Percentiles rank a stretch among this genome's conserved stretches.
Conservation (phyloP, 23 tunicate genomes). For the Phallusia fumigata region DNA sequence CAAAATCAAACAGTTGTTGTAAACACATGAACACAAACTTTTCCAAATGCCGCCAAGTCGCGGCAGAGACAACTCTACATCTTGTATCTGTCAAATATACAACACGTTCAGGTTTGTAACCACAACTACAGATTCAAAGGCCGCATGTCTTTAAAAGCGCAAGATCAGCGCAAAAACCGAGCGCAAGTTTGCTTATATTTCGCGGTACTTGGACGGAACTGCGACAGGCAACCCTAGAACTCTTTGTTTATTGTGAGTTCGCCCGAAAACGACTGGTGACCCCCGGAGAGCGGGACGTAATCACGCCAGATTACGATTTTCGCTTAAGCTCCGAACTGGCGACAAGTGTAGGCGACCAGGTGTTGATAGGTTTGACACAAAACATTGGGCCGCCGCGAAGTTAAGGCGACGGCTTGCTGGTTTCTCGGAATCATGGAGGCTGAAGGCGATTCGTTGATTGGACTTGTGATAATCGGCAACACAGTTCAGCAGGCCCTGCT, state of each 20-base stretch:
- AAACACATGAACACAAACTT: too few species aligned
- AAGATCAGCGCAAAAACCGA: too few species aligned
- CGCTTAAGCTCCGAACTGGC: not conserved
- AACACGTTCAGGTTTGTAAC: too few species aligned
- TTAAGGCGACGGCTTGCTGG: not conserved
- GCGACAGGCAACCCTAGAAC: too few species aligned
- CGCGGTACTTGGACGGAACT: too few species aligned
- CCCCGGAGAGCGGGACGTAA: not conserved
- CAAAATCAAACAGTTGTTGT: too few species aligned
- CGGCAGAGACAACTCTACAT: too few species aligned
- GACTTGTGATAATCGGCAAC: not conserved
- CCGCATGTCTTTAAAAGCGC: too few species aligned
- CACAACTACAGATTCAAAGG: too few species aligned
- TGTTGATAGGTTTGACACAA: constrained; percentile 4
- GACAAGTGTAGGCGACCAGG: not conserved
- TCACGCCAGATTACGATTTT: not conserved
- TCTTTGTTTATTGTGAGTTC: not conserved
- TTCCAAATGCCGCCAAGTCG: too few species aligned
- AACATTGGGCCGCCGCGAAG: not conserved
- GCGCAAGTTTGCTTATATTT: too few species aligned
- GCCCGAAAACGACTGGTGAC: not conserved
- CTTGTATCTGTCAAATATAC: too few species aligned
- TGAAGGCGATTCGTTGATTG: not conserved
- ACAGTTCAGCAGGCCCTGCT: not conserved
- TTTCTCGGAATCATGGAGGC: not conserved